Percentiles rank a stretch among this genome's conserved stretches.
phyloP scores from a whole-genome alignment of 2,888 invertebrate species.

The Mystacides longicornis region DNA sequence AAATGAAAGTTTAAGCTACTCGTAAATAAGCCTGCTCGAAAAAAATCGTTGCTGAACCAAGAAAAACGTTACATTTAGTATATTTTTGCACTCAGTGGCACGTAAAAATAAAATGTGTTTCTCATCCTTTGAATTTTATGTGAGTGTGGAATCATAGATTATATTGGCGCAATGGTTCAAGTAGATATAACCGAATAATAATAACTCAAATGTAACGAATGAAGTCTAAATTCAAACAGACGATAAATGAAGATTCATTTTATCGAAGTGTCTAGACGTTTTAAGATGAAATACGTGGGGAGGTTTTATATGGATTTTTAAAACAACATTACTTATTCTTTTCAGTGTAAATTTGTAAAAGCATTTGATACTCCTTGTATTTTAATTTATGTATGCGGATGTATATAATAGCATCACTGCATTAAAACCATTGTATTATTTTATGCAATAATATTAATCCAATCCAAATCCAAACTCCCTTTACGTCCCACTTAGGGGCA shows the following conservation, averaged over 20 bases:
- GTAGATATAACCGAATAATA: background rate
- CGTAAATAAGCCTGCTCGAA: too few relatives aligned
- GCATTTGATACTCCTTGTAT: background rate
- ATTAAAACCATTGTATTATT: too few relatives aligned
- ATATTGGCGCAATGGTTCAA: background rate
- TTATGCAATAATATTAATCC: too few relatives aligned
- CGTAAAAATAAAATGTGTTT: background rate
- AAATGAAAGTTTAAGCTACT: too few relatives aligned
- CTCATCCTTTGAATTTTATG: background rate
- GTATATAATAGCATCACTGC: too few relatives aligned
- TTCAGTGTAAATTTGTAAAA: background rate
- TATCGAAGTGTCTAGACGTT: conserved; percentile 23
- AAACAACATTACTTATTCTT: background rate
- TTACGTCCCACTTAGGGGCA: too few relatives aligned
- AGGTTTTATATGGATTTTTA: conserved; percentile 22
- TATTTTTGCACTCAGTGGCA: background rate
- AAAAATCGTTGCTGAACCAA: background rate
- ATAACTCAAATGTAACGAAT: conserved; percentile 1
- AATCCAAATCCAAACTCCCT: too few relatives aligned
- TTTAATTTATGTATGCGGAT: too few relatives aligned
- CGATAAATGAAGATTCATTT: conserved; percentile 26
- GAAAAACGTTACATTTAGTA: background rate
- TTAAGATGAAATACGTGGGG: conserved; percentile 25
- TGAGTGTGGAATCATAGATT: too few relatives aligned
- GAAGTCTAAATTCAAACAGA: conserved; percentile 25